phyloP scores from a whole-genome alignment of 2,888 invertebrate species.

The Pyrrhosoma nymphula region DNA sequence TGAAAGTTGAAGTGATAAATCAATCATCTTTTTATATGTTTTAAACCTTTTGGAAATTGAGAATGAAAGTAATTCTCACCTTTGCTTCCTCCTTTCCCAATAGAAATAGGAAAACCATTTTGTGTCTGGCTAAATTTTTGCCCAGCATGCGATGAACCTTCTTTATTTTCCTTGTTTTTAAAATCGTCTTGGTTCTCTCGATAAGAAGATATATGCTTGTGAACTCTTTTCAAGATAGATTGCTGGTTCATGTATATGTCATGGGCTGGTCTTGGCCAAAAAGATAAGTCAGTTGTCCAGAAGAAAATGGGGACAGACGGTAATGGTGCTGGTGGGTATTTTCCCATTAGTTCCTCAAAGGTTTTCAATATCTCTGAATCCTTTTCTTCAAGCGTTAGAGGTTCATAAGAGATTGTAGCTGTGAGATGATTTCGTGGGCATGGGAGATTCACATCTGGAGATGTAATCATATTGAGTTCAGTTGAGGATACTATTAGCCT shows the following conservation, averaged over 20 bases:
- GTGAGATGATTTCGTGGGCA: conserved; percentile 78
- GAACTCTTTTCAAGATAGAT: conserved; percentile 75
- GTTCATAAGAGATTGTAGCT: conserved; percentile 78
- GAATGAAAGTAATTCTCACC: conserved; percentile 73
- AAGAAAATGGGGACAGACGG: conserved; percentile 78
- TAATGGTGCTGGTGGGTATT: conserved; percentile 65
- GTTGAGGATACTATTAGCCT: conserved; percentile 58
- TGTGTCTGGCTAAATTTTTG: conserved; percentile 19
- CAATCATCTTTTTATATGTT: not conserved
- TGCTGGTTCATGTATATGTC: conserved; percentile 77
- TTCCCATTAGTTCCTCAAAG: not conserved
- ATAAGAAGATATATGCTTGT: not conserved
- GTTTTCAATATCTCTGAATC: not conserved
- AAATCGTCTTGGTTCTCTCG: not conserved
- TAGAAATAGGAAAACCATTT: not conserved
- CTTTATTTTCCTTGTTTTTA: not conserved
- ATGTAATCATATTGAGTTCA: conserved; percentile 74
- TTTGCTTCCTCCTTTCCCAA: conserved; percentile 72
- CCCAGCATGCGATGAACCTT: not conserved
- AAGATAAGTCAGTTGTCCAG: conserved; percentile 82
- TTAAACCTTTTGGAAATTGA: not conserved
- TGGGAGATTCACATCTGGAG: conserved; percentile 77
- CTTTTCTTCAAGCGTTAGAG: conserved; percentile 74
- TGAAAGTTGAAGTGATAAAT: not conserved
- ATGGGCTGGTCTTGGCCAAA: conserved; percentile 78